These are phyloP conservation scores for Lordiphosa andalusiaca DNA, from an alignment of 2,888 invertebrate species.

Conservation along the genomic window DNA sequence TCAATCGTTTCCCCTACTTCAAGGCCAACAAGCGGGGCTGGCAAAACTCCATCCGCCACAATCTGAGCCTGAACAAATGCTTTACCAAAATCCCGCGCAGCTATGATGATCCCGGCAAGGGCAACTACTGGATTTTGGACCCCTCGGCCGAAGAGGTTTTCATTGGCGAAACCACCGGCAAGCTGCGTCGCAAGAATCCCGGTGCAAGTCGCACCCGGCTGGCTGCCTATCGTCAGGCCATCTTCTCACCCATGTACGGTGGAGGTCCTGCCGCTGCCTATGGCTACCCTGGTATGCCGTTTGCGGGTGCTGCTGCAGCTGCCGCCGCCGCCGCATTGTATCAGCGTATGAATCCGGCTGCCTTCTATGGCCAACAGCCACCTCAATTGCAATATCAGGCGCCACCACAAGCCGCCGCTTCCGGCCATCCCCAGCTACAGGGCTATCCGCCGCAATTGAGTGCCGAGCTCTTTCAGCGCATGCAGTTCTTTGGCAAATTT, in stretches of 20 bases:
- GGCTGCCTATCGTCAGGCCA: constrained; percentile 90
- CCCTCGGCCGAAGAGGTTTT: constrained; percentile 99
- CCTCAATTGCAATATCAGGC: constrained; percentile 60
- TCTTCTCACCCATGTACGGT: constrained; percentile 74
- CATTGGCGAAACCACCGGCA: constrained; percentile 98
- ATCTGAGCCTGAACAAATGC: constrained; percentile 97
- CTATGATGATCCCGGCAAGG: constrained; percentile 99
- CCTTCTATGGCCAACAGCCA: constrained; percentile 61
- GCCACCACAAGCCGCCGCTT: constrained; percentile 28
- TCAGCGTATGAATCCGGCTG: constrained; percentile 76
- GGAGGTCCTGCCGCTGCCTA: constrained; percentile 61
- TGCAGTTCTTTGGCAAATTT: constrained; percentile 79
- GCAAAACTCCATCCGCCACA: constrained; percentile 99
- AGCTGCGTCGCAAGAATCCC: constrained; percentile 93
- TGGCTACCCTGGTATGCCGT: constrained; percentile 57
- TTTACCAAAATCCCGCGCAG: constrained; percentile 98
- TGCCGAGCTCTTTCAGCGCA: constrained; percentile 80
- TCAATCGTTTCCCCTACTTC: constrained; percentile 98
- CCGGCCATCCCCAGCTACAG: constrained; percentile 54
- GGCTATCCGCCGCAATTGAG: constrained; percentile 60
- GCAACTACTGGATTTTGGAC: constrained; percentile 99
- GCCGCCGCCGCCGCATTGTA: constrained; percentile 78
- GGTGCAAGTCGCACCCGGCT: constrained; percentile 93
- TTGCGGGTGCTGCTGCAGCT: constrained; percentile 65
- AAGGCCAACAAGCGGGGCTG: constrained; percentile 97